Evolutionary conservation across 2,113 vertebrate species (phyloP).

Genomic region (Martes martes): DNA sequence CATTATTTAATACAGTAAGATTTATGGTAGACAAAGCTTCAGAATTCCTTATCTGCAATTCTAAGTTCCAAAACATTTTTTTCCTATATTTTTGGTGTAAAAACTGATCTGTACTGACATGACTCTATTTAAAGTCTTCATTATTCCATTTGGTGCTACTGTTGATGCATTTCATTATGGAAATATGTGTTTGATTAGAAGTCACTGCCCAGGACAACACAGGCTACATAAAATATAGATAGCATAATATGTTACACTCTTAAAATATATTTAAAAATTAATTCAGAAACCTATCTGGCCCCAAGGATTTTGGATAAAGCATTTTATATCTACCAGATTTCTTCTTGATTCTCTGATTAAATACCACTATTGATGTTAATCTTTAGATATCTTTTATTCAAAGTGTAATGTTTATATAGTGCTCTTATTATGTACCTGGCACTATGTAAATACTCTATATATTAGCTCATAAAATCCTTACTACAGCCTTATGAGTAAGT

Average conservation of each 20-base stretch:
- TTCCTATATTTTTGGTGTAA: conserved; percentile 40
- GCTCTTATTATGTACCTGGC: not conserved
- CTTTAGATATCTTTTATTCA: conserved; percentile 3
- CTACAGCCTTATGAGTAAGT: not conserved
- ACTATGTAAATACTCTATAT: not conserved
- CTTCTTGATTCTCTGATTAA: conserved; percentile 38
- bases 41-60: conserved; percentile 20
- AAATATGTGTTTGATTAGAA: conserved; percentile 43
- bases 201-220: not conserved
- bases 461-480: conserved; percentile 20
- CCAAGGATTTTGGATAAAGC: conserved; percentile 25
- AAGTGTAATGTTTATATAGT: conserved; percentile 15
- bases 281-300: not conserved
- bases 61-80: conserved; percentile 13
- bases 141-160: conserved; percentile 43
- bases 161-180: conserved; percentile 28
- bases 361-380: not conserved
- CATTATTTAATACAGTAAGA: conserved; percentile 36
- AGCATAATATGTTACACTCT: conserved; percentile 14
- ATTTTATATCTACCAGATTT: conserved; percentile 18
- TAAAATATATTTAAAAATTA: conserved; percentile 34
- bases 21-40: not conserved
- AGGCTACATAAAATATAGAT: conserved; percentile 30
- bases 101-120: conserved; percentile 23
- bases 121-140: conserved; percentile 46